Evolutionary conservation across 2,797 vertebrate species (phyloP).

Genomic region (Xyrichtys novacula): DNA sequence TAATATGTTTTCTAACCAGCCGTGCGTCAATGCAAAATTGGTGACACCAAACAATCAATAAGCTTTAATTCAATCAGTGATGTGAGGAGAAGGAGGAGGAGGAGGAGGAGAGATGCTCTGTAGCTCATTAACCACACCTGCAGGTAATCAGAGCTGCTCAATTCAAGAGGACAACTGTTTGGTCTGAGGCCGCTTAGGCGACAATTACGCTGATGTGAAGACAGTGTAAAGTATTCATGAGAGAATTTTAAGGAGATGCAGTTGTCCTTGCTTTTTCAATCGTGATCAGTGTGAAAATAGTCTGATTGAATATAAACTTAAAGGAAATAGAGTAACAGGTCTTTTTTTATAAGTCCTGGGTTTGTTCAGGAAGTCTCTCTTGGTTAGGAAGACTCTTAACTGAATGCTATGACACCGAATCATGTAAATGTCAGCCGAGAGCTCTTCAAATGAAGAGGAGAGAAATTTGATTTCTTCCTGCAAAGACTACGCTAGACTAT

Average conservation of each 20-base stretch:
- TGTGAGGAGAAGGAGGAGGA: not conserved
- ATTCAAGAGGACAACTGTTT: constrained; percentile 12
- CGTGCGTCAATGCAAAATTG: not conserved
- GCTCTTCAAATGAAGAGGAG: too few species aligned
- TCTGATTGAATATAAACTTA: not conserved
- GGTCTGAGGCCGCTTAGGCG: not conserved
- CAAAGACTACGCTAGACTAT: too few species aligned
- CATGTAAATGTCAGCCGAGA: too few species aligned
- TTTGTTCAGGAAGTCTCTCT: too few species aligned
- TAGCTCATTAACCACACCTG: constrained; percentile 38
- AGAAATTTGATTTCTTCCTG: too few species aligned
- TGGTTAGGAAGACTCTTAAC: too few species aligned
- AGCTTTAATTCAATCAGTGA: constrained; percentile 19
- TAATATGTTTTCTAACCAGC: not conserved
- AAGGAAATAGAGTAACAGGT: too few species aligned
- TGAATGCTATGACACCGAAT: too few species aligned
- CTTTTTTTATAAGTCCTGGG: too few species aligned
- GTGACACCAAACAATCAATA: not conserved
- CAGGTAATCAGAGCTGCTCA: constrained; percentile 11
- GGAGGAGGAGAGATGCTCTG: not conserved
- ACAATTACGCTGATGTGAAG: constrained; percentile 1
- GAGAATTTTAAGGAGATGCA: not conserved
- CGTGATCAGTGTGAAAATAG: not conserved
- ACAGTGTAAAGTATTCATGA: not conserved
- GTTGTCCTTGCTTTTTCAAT: not conserved